Conservation (phyloP, 2,113 vertebrate genomes). For the Amphiprion percula region DNA sequence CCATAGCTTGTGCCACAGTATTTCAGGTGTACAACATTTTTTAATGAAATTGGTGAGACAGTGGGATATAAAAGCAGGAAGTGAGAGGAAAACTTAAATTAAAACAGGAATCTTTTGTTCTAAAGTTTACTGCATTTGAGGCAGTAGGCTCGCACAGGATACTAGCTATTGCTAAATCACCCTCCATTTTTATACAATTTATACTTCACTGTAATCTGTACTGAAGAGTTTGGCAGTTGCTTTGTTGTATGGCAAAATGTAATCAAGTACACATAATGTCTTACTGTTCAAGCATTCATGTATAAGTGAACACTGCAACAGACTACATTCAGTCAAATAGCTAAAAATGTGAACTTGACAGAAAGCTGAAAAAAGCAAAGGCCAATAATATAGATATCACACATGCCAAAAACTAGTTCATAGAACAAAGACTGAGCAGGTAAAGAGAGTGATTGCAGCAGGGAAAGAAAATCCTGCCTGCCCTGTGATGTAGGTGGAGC, state of each 20-base stretch:
- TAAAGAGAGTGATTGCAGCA: slow-evolving; percentile 10
- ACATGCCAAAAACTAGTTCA: neutral
- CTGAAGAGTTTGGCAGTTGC: too few species aligned
- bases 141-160: too few species aligned
- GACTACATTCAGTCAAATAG: neutral
- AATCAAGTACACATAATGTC: too few species aligned
- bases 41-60: neutral
- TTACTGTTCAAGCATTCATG: too few species aligned
- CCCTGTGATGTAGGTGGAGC: slow-evolving; percentile 18
- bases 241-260: too few species aligned
- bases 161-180: too few species aligned
- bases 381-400: neutral
- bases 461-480: slow-evolving; percentile 18
- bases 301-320: too few species aligned
- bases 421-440: slow-evolving; percentile 9
- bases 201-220: too few species aligned
- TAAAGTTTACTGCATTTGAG: too few species aligned
- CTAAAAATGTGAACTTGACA: neutral
- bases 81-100: neutral
- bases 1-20: neutral
- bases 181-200: too few species aligned
- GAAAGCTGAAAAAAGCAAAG: neutral
- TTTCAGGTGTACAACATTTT: neutral
- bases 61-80: neutral
- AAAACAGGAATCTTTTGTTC: too few species aligned